These are phyloP conservation scores for Chaetops frenatus DNA, from an alignment of 2,113 vertebrate species.

Conservation along the genomic window DNA sequence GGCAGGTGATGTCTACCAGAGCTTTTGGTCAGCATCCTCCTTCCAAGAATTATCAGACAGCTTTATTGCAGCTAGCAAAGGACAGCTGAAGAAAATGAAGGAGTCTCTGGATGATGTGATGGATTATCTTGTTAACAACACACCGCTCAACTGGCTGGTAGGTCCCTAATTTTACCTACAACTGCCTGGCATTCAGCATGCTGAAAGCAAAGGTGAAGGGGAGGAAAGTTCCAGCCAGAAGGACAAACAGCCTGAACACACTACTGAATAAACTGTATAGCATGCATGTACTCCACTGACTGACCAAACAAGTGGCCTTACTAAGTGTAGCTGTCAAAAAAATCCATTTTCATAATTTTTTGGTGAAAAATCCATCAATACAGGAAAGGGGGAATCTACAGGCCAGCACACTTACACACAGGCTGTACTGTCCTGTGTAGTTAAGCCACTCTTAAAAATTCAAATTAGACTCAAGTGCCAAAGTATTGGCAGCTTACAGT, in stretches of 20 bases:
- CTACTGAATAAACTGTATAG: slow-evolving; percentile 8
- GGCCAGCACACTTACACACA: background rate
- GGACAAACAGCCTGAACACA: slow-evolving; percentile 43
- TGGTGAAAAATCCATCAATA: background rate
- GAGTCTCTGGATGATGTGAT: slow-evolving; percentile 73
- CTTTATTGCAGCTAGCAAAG: slow-evolving; percentile 76
- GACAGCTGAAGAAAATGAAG: slow-evolving; percentile 77
- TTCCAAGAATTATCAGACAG: slow-evolving; percentile 78
- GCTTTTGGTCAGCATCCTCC: slow-evolving; percentile 58
- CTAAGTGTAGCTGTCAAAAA: background rate
- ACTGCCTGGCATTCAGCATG: slow-evolving; percentile 48
- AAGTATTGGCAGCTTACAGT: background rate
- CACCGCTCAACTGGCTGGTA: slow-evolving; percentile 85
- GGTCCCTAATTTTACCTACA: slow-evolving; percentile 78
- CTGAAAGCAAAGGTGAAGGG: slow-evolving; percentile 54
- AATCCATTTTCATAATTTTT: background rate
- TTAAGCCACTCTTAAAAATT: background rate
- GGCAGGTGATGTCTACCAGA: slow-evolving; percentile 74
- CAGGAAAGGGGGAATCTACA: background rate
- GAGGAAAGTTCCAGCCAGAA: slow-evolving; percentile 27
- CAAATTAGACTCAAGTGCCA: background rate
- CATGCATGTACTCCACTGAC: background rate
- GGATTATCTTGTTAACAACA: slow-evolving; percentile 90
- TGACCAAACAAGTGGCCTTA: background rate
- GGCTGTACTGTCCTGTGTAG: background rate